Percentiles rank a stretch among this genome's conserved stretches.
These are phyloP conservation scores for Sclerodermus sp. DNA, from an alignment of 2,888 invertebrate species.

Conservation along the genomic window DNA sequence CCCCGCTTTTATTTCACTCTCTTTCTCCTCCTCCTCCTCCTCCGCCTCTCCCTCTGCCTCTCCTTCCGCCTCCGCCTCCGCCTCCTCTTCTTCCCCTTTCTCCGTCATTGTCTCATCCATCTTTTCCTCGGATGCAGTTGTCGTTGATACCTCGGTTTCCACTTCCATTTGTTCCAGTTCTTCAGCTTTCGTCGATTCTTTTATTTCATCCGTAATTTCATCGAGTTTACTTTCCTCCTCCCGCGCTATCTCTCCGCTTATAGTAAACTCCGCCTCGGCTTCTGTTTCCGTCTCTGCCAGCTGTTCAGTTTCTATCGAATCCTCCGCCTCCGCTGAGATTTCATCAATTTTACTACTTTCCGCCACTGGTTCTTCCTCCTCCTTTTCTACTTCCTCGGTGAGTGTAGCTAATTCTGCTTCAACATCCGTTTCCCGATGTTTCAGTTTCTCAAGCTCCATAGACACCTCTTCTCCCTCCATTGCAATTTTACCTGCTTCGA, in stretches of 20 bases:
- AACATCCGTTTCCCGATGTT: neutral
- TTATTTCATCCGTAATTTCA: neutral
- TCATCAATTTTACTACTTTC: too few relatives aligned
- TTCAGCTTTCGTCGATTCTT: neutral
- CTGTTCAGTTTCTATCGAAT: neutral
- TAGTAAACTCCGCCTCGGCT: too few relatives aligned
- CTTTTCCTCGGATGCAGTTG: neutral
- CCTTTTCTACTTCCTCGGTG: too few relatives aligned
- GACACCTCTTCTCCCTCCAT: too few relatives aligned
- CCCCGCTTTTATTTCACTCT: neutral
- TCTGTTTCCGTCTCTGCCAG: neutral
- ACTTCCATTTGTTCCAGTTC: neutral
- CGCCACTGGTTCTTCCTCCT: too few relatives aligned
- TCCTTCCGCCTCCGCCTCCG: neutral
- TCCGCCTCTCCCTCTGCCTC: neutral
- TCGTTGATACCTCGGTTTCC: neutral
- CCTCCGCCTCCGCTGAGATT: neutral
- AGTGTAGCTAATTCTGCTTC: too few relatives aligned
- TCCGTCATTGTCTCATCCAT: neutral
- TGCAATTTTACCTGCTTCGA: too few relatives aligned
- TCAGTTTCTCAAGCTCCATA: too few relatives aligned
- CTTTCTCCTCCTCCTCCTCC: neutral
- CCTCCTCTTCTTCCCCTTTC: neutral
- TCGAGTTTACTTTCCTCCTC: neutral
- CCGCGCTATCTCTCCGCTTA: neutral